Evolutionary conservation across 2,888 invertebrate species (phyloP).

Genomic region (Lottia gigantea): DNA sequence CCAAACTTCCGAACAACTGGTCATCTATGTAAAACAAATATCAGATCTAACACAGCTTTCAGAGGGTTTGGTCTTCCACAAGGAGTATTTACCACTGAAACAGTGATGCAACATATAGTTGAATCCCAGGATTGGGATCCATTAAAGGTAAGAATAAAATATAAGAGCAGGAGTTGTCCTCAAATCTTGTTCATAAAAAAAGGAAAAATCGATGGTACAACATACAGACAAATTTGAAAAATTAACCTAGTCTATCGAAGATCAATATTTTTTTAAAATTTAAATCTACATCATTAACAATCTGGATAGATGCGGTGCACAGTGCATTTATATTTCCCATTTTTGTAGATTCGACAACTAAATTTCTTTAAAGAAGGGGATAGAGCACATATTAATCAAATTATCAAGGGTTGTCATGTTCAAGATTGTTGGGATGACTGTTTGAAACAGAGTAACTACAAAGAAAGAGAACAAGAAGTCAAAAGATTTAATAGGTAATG

Average conservation of each 20-base stretch:
- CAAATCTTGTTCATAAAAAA: no score
- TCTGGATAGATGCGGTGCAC: no score
- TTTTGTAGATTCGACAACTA: conserved; percentile 71
- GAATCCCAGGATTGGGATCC: conserved; percentile 76
- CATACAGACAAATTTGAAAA: no score
- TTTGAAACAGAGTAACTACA: conserved; percentile 53
- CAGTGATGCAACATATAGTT: conserved; percentile 70
- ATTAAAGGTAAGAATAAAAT: conserved; percentile 72
- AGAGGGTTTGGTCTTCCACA: conserved; percentile 70
- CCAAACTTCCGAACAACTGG: conserved; percentile 79
- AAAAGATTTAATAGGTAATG: conserved; percentile 63
- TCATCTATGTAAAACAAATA: conserved; percentile 82
- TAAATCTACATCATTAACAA: no score
- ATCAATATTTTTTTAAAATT: no score
- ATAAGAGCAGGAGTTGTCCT: no score
- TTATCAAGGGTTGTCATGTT: conserved; percentile 77
- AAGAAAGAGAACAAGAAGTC: conserved; percentile 48
- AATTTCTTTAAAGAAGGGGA: conserved; percentile 87
- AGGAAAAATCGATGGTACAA: no score
- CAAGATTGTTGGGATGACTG: conserved; percentile 65
- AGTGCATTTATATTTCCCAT: neutral
- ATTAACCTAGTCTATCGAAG: no score
- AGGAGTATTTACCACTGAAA: conserved; percentile 50
- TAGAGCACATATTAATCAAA: conserved; percentile 82
- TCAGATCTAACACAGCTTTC: conserved; percentile 93